Percentiles rank a stretch among this genome's conserved stretches.
Conservation (phyloP, 1,140 invertebrate species). For the Drosophila nigromelanica region DNA sequence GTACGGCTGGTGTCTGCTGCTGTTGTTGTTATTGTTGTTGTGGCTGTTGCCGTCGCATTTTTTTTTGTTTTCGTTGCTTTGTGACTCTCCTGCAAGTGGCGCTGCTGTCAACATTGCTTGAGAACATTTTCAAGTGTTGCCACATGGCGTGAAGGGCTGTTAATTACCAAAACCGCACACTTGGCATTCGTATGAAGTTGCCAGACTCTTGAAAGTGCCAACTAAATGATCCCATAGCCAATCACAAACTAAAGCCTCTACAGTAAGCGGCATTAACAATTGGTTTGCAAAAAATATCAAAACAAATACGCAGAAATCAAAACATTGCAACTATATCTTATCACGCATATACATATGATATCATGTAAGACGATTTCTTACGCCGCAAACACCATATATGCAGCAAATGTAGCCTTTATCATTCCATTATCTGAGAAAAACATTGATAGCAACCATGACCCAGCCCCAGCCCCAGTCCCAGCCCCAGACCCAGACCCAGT, state of each 20-base stretch:
- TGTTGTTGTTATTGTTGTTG: conserved; percentile 18
- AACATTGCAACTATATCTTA: conserved; percentile 68
- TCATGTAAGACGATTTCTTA: conserved; percentile 62
- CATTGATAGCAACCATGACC: conserved; percentile 68
- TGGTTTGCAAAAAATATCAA: conserved; percentile 30
- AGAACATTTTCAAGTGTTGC: conserved; percentile 6
- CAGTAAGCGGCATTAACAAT: conserved; percentile 33
- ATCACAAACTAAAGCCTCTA: conserved; percentile 1
- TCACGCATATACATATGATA: conserved; percentile 60
- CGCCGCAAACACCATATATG: conserved; percentile 6
- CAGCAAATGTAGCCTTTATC: conserved; percentile 52
- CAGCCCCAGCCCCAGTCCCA: conserved; percentile 29
- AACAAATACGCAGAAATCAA: conserved; percentile 30
- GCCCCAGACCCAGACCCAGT: conserved; percentile 43
- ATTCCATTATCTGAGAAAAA: conserved; percentile 63
- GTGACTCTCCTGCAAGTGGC: conserved; percentile 19
- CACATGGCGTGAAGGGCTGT: conserved; percentile 22
- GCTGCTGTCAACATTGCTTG: conserved; percentile 6
- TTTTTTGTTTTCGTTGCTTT: conserved; percentile 9
- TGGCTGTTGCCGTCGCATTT: conserved; percentile 16
- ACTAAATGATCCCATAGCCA: conserved; percentile 44
- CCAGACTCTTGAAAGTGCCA: conserved; percentile 19
- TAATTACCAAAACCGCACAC: not conserved
- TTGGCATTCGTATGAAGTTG: not conserved
- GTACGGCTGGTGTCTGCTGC: conserved; percentile 4